Conservation (phyloP, 64 coral and sea anemone genomes). For the Pocillopora damicornis region DNA sequence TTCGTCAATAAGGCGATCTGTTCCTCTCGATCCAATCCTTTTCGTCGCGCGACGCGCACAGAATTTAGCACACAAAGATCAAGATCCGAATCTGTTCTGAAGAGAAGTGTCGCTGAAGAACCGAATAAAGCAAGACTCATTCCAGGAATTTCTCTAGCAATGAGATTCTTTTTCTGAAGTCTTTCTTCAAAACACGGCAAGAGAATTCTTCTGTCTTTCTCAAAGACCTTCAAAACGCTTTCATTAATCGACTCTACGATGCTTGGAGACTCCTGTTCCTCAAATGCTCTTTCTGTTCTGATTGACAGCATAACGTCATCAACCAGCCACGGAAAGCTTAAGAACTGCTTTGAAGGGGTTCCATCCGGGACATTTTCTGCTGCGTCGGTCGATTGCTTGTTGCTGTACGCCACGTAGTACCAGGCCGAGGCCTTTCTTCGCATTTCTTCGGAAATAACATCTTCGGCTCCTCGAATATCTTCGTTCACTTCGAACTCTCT, state of each 20-base stretch:
- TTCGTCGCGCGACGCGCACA: background rate
- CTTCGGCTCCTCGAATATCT: constrained; percentile 10
- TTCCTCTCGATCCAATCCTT: constrained; percentile 32
- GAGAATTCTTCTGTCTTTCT: constrained; percentile 36
- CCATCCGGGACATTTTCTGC: background rate
- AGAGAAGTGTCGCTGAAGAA: constrained; percentile 81
- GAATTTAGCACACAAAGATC: constrained; percentile 67
- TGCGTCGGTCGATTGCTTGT: background rate
- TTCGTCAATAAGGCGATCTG: constrained; percentile 61
- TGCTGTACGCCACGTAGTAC: constrained; percentile 86
- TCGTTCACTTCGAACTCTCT: constrained; percentile 69
- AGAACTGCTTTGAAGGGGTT: constrained; percentile 32
- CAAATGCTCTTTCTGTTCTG: constrained; percentile 12
- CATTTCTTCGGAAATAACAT: constrained; percentile 43
- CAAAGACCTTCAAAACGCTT: constrained; percentile 42
- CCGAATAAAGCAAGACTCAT: constrained; percentile 69
- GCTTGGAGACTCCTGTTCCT: constrained; percentile 21
- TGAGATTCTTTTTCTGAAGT: background rate
- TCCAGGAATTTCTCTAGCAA: background rate
- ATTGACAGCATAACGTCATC: constrained; percentile 91
- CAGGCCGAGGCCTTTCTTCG: constrained; percentile 86
- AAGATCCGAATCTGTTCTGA: constrained; percentile 79
- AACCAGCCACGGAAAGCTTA: constrained; percentile 93
- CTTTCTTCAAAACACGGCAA: constrained; percentile 34
- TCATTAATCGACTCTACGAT: constrained; percentile 34